A percentile compares a stretch with the other conserved stretches of the same genome.
Conservation (phyloP, 2,888 invertebrate genomes). For the Venusia cambrica region DNA sequence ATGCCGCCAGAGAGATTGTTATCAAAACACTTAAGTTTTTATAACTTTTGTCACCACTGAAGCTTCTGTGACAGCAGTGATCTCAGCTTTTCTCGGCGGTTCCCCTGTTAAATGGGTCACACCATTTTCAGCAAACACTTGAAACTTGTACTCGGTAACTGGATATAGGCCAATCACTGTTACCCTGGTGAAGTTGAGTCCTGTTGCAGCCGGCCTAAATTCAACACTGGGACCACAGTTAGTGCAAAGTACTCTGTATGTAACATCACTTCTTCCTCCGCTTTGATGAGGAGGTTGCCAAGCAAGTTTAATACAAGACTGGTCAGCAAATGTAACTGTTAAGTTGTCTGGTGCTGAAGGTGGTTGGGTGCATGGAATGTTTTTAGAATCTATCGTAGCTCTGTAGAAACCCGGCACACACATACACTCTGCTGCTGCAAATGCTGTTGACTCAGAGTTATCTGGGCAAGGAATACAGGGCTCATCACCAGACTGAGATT, state of each 20-base stretch:
- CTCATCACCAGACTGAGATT: constrained; percentile 92
- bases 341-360: constrained; percentile 95
- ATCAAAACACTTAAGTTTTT: too few species aligned
- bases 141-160: constrained; percentile 94
- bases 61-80: constrained; percentile 95
- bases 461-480: constrained; percentile 93
- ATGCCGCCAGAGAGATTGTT: too few species aligned
- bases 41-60: constrained; percentile 88
- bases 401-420: constrained; percentile 94
- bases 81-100: constrained; percentile 88
- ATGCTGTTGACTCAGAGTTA: constrained; percentile 91
- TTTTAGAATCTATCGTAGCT: constrained; percentile 91
- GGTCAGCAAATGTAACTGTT: constrained; percentile 93
- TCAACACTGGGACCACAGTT: constrained; percentile 86
- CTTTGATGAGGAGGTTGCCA: constrained; percentile 91
- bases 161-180: constrained; percentile 95
- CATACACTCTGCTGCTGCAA: constrained; percentile 92
- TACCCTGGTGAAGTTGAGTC: constrained; percentile 95
- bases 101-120: constrained; percentile 86
- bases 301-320: constrained; percentile 93
- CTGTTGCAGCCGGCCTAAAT: constrained; percentile 83
- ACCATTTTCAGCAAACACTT: constrained; percentile 95
- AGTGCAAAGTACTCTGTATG: constrained; percentile 92
- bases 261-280: constrained; percentile 92
- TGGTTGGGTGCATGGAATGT: constrained; percentile 96